A percentile compares a stretch with the other conserved stretches of the same genome.
Conservation (phyloP, 2,113 vertebrate species). For the Raja brachyura region DNA sequence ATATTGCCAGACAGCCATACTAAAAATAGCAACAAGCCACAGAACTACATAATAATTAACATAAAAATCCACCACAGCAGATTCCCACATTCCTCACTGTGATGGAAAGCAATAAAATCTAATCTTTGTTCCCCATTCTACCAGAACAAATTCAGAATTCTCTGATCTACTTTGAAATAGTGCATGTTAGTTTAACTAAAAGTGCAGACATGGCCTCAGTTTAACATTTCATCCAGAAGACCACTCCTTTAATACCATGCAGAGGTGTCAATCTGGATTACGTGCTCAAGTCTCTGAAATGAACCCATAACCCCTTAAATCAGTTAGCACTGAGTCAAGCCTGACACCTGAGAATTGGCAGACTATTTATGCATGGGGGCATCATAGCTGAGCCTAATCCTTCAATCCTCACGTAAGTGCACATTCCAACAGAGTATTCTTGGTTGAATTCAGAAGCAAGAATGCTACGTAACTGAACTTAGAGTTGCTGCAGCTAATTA, state of each 20-base stretch:
- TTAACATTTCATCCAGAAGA: constrained; percentile 9
- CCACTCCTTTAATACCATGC: not conserved
- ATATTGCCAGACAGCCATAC: too few relatives aligned
- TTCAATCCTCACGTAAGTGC: not conserved
- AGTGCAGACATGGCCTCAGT: not conserved
- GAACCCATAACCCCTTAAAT: not conserved
- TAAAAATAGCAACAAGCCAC: too few relatives aligned
- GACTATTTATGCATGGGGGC: not conserved
- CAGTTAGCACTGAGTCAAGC: not conserved
- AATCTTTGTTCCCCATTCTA: too few relatives aligned
- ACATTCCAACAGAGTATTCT: not conserved
- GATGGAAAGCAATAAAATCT: too few relatives aligned
- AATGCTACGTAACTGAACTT: not conserved
- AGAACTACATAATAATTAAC: too few relatives aligned
- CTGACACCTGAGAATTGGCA: not conserved
- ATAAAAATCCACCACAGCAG: too few relatives aligned
- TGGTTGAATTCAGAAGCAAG: not conserved
- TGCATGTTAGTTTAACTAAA: not conserved
- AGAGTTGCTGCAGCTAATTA: not conserved
- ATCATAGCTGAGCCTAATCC: not conserved
- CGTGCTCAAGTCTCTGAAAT: not conserved
- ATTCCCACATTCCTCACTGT: too few relatives aligned
- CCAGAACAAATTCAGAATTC: too few relatives aligned
- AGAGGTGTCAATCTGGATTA: not conserved
- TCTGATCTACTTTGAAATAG: not conserved